Base-by-base conservation (phyloP, 2,113 vertebrate species). In the Camelus dromedarius region DNA sequence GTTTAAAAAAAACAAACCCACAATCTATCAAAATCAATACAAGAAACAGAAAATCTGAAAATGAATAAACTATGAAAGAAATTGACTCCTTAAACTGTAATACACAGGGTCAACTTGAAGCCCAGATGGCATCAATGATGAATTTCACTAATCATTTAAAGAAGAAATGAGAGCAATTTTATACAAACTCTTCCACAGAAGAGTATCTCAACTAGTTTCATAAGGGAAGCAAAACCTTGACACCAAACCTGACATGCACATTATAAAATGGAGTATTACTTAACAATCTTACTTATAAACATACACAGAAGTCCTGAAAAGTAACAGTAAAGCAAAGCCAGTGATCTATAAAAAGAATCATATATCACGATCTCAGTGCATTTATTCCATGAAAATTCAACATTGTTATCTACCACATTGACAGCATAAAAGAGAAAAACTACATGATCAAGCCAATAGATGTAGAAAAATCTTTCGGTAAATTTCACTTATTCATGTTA, bases 11-110 rank as follows among this genome's bases (percentile, higher is more conserved):
- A 38, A 2, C 2, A 38, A 72, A 46, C 5, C 52, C 50, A 70
- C 48, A 32, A 50, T 56, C 26, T 90, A 91, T 50, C 52, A 92
- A 96, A 96, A 81, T 32, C 50, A 89, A 48, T 28, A 46, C 7
- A 56, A 95, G 28, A 66, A 93, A 93, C 0, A 95, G 35, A 76
- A 67, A 93, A 88, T 22, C 16, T 60, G 20, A 87, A 62, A 48
- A 54, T 10, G 28, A 89, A 84, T 54, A 35, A 73, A 64, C 42
- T 76, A 38, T 46, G 30, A 70, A 72, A 67, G 19, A 83, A 77
- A 56, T 1, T 12, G 56, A 69, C 6, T 38, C 64, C 38, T 64
- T 67, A 84, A 85, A 70, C 19, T 56, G 35, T 66, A 50, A 38
- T 16, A 50, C 14, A 46, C 28, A 86, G 81, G 38, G 76, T 38